Conservation (phyloP, 2,113 vertebrate genomes). For the Rostratula benghalensis region DNA sequence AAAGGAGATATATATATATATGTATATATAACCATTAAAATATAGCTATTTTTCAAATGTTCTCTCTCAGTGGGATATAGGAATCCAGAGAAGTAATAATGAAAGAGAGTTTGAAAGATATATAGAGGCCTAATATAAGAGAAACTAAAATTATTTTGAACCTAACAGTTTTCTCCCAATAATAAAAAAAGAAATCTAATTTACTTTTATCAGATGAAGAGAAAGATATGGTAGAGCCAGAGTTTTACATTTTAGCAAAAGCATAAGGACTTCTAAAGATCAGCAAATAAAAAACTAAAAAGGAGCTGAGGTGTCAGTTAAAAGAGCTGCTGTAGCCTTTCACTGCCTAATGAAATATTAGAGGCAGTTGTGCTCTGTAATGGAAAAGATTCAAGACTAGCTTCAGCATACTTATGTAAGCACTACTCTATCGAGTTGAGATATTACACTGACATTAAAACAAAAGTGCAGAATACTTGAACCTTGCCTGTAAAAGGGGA, state of each 20-base stretch:
- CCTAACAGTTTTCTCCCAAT: neutral
- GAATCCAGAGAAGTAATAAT: neutral
- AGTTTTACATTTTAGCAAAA: neutral
- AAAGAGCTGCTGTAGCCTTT: neutral
- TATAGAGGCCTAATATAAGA: neutral
- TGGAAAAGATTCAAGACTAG: neutral
- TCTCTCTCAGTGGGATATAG: neutral
- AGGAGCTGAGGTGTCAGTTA: neutral
- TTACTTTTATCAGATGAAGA: neutral
- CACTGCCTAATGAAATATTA: neutral
- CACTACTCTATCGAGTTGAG: neutral
- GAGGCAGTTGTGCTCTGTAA: neutral
- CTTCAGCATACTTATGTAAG: neutral
- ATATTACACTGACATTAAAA: neutral
- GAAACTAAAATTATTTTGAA: neutral
- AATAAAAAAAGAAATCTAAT: neutral
- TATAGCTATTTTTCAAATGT: neutral
- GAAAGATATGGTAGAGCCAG: neutral
- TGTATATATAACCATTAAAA: neutral
- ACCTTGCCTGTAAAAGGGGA: neutral
- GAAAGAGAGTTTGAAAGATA: neutral
- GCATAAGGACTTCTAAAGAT: neutral
- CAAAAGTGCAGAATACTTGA: neutral
- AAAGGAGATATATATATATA: neutral
- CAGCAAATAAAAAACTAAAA: neutral